phyloP scores from a whole-genome alignment of 2,888 invertebrate genomes.

The Caenorhabditis imperialis region DNA sequence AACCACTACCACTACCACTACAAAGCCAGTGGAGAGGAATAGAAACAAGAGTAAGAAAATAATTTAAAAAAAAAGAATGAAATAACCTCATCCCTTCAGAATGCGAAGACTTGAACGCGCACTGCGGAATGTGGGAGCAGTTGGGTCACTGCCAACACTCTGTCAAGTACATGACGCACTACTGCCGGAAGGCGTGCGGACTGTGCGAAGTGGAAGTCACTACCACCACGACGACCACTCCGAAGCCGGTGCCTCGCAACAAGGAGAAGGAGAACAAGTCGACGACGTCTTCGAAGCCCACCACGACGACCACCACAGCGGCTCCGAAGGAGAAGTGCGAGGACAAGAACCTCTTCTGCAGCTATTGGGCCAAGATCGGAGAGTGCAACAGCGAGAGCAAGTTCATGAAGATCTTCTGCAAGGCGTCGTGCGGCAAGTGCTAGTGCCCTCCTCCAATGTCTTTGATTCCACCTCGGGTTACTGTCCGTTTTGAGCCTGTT shows the following conservation, averaged over 20 bases:
- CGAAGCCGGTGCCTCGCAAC: conserved; percentile 39
- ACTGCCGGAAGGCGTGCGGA: conserved; percentile 72
- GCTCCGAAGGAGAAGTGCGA: conserved; percentile 59
- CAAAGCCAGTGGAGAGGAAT: conserved; percentile 45
- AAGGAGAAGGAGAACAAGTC: conserved; percentile 39
- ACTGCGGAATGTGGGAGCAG: conserved; percentile 78
- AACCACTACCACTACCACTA: conserved; percentile 38
- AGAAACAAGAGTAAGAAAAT: conserved; percentile 55
- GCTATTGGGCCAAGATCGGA: conserved; percentile 78
- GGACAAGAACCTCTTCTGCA: conserved; percentile 78
- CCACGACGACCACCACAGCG: conserved; percentile 32
- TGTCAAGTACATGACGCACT: conserved; percentile 78
- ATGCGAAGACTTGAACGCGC: conserved; percentile 77
- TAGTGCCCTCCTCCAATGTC: conserved; percentile 1
- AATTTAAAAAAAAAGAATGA: not conserved
- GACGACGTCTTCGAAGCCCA: conserved; percentile 10
- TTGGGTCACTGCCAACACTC: conserved; percentile 78
- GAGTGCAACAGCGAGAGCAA: conserved; percentile 78
- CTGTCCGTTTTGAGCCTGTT: conserved; percentile 27
- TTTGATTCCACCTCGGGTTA: conserved; percentile 33
- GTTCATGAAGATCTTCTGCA: conserved; percentile 77
- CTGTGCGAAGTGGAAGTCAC: conserved; percentile 58
- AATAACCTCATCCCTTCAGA: conserved; percentile 58
- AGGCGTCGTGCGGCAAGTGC: conserved; percentile 64
- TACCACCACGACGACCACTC: conserved; percentile 30